Conservation (phyloP, 1,140 invertebrate genomes). For the Cydia strobilella region DNA sequence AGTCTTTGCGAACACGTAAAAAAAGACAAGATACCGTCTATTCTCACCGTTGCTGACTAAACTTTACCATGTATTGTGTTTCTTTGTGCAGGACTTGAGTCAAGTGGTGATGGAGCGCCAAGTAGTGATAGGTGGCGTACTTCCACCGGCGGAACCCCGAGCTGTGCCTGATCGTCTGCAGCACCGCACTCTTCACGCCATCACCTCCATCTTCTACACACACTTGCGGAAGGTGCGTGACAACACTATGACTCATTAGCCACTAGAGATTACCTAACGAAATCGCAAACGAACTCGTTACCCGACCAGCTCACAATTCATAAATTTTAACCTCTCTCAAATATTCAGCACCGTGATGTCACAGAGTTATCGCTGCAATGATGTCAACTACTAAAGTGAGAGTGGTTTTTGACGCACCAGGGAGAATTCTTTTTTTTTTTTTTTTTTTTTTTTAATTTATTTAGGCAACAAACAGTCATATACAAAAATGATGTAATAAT, state of each 20-base stretch:
- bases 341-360: neutral
- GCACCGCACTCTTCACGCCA: slow-evolving; percentile 86
- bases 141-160: slow-evolving; percentile 83
- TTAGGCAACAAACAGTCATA: too few relatives aligned
- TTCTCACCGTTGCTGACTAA: neutral
- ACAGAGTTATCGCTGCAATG: neutral
- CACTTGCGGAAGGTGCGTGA: slow-evolving; percentile 85
- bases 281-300: neutral
- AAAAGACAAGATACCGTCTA: too few relatives aligned
- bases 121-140: slow-evolving; percentile 91
- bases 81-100: slow-evolving; percentile 86
- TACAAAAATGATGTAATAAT: too few relatives aligned
- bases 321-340: neutral
- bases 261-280: neutral
- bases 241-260: neutral
- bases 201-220: slow-evolving; percentile 89
- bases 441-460: too few relatives aligned
- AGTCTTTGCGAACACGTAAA: too few relatives aligned
- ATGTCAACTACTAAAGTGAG: neutral
- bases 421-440: neutral
- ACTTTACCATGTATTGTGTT: neutral
- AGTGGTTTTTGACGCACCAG: neutral
- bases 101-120: slow-evolving; percentile 96
- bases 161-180: slow-evolving; percentile 50
- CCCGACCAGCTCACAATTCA: neutral